Evolutionary conservation across 2,113 vertebrate genomes (phyloP), one percentile per base, ranked within the genome.

Genomic region (Proterorhinus semilunaris): DNA sequence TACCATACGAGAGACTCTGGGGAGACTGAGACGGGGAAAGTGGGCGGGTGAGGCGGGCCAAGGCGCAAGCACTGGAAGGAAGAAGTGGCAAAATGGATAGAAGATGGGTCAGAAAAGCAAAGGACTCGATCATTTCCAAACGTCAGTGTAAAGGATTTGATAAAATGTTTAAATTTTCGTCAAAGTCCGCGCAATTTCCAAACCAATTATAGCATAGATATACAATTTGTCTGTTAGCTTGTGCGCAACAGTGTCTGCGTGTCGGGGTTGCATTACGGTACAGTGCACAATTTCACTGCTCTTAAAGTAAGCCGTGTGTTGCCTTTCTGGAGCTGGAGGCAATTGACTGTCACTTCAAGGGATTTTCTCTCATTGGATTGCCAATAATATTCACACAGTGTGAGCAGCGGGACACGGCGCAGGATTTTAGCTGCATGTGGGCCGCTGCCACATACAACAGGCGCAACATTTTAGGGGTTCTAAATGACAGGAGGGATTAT

Each of bases 1-100:
- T 83, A 92, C 91, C 85, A 93, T 89, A 75, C 91, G 93, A 94
- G 93, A 83, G 93, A 94, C 93, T 91, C 86, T 74, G 64, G 73
- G 85, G 86, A 86, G 80, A 71, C 57, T 48, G 74, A 68, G 81
- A 79, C 66, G 68, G 73, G 72, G 74, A 58, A 69, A 70, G 75
- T 53, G 74, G 42, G 13, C 57, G 44, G 55, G 48, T 55, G 63
- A 68, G 54, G 63, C 59, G 45, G 16, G 62, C 46, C 8, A 43
- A 3, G 48, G 52, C 16, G 48, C 55, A 17, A 48, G 59, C 58
- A 65, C 69, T 55, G 44, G 21, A 21, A 21, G 65, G 74, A 70
- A 57, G 46, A 75, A 53, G n/a, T n/a, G 61, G 5, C 16, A 42
- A 53, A 21, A 62, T 62, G 57, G 21, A 12, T 54, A 65, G 61